Evolutionary conservation across 1,140 invertebrate species (phyloP), one percentile per base, ranked within the genome.

Genomic region (Oncopodura yosiiana): DNA sequence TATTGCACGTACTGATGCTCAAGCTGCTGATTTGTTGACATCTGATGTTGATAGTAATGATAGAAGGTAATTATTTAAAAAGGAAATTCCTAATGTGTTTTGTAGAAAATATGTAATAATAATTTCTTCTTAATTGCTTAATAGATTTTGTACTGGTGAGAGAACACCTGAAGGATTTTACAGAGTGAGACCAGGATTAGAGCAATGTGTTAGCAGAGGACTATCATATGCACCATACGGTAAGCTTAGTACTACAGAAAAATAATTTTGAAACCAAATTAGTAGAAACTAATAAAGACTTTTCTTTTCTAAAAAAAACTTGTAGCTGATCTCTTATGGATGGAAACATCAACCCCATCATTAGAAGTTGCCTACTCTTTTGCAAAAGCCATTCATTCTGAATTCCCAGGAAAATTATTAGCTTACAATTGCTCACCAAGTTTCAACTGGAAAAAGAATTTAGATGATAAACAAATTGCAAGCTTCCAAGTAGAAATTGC

Each of bases 341-440:
- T 70, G 68, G 69, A 70, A 55, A 70, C 69, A 2, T 68, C 63
- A 23, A 57, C 66, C 50, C 67, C 70, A 18, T 56, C 66, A 14
- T 46, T 70, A 12, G 53, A 56, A 2, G 67, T 69, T 45, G 70
- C 70, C 16, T 58, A 62, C 26, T 66, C 68, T 27, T 71, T 71
- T 48, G 68, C 71, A 34, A 67, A 71, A 50, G 71, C 71, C n/a
- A 65, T 71, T 16, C 58, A 56, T 37, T 12, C 53, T 16, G 59
- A 67, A 34, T 72, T 53, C 41, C 69, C 69, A 9, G 69, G 71
- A 56, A 68, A 71, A 59, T 32, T 71, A 29, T 61, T 72, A 29
- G 69, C 70, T 19, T 71, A 71, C 62, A 71, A 71, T 49, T 71
- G 69, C 55, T 71, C 69, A 9, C 69, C 69, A 5, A 69, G 67